Conservation (phyloP, 2,797 vertebrate species). For the Melanitta fusca region DNA sequence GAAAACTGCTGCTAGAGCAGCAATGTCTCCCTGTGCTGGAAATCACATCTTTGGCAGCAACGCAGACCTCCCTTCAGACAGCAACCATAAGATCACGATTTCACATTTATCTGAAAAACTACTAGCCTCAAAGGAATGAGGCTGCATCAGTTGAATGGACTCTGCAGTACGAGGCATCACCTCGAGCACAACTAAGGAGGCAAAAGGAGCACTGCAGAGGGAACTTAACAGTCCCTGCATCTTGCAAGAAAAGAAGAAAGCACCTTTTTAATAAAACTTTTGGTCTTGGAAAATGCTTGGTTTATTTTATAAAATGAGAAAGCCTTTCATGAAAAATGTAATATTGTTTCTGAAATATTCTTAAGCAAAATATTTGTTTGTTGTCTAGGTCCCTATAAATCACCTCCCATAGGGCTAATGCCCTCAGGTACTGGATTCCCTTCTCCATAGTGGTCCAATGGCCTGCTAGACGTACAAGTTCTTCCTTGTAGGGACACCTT, state of each 20-base stretch:
- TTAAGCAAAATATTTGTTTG: neutral
- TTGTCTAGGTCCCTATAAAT: too few relatives aligned
- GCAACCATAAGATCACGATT: neutral
- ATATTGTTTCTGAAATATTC: neutral
- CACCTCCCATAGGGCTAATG: too few relatives aligned
- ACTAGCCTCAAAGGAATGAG: neutral
- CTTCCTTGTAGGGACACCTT: too few relatives aligned
- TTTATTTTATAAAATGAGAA: neutral
- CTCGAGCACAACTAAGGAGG: neutral
- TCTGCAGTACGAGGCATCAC: neutral
- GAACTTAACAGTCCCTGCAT: neutral
- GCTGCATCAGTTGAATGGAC: neutral
- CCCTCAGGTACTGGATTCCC: too few relatives aligned
- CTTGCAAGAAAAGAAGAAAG: neutral
- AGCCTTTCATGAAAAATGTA: neutral
- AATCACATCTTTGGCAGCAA: neutral
- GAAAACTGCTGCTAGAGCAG: neutral
- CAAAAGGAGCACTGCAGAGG: neutral
- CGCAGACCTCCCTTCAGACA: neutral
- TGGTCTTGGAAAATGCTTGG: neutral
- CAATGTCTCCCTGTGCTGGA: neutral
- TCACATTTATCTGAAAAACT: neutral
- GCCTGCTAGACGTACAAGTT: too few relatives aligned
- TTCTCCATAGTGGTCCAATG: too few relatives aligned
- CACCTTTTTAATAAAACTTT: neutral